Percentiles rank a stretch among this genome's conserved stretches.
phyloP scores from a whole-genome alignment of 2,797 vertebrate genomes.

The Molossus molossus region DNA sequence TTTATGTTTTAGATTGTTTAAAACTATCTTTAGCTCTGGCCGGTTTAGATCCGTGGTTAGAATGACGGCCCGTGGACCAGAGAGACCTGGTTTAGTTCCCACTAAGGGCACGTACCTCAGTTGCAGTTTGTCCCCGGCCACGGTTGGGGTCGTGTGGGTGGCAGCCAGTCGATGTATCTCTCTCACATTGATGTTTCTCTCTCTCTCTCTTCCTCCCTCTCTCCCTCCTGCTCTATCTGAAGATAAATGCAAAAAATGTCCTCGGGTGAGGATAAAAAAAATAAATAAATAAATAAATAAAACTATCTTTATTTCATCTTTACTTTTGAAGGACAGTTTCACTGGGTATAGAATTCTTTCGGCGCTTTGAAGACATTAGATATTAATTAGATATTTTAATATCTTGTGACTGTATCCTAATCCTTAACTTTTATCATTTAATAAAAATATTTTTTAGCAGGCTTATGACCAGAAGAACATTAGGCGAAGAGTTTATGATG shows the following conservation, averaged over 20 bases:
- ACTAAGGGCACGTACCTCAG: too few species aligned
- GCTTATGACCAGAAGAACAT: constrained; percentile 96
- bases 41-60: too few species aligned
- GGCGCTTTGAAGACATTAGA: neutral
- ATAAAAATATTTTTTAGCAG: constrained; percentile 89
- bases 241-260: too few species aligned
- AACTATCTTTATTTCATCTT: constrained; percentile 47
- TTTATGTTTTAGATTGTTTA: constrained; percentile 22
- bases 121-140: too few species aligned
- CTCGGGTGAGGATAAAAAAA: too few species aligned
- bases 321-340: constrained; percentile 65
- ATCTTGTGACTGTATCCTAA: neutral
- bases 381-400: constrained; percentile 40
- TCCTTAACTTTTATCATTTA: constrained; percentile 63
- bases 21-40: constrained; percentile 8
- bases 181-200: too few species aligned
- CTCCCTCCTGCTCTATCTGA: too few species aligned
- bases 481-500: constrained; percentile 95
- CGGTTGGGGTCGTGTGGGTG: too few species aligned
- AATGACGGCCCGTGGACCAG: too few species aligned
- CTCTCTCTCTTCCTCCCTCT: too few species aligned
- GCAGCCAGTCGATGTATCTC: too few species aligned
- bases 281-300: neutral
- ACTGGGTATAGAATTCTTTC: neutral
- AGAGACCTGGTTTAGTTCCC: too few species aligned